Evolutionary conservation across 1,140 invertebrate genomes (phyloP), one percentile per base, ranked within the genome.

Genomic region (Anastatus disparis): DNA sequence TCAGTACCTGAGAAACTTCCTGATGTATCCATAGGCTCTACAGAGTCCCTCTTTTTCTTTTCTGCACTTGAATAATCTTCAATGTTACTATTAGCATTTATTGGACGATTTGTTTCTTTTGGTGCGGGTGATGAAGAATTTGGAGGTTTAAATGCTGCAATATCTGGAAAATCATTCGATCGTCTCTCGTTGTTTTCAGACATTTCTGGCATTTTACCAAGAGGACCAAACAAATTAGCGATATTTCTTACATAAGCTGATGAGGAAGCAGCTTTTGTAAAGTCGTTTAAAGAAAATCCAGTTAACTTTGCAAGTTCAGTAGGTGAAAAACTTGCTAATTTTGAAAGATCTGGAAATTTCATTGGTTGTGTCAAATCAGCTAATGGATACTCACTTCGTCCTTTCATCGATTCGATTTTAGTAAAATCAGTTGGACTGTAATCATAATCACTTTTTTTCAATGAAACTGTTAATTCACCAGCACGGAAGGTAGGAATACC

Each of bases 191-290:
- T 78, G 1, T 44, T 20, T 0, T 84, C 82, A 0, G 75, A 58
- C 0, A 71, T 70, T n/a, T 73, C 76, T 8, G 77, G 69, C 10
- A 75, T 42, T 73, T 84, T 84, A 3, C 75, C 77, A 6, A 83
- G 63, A 2, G 84, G 84, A 7, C 81, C 80, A 70, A 86, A 85
- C 7, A 86, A 69, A 73, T 83, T 86, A 0, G 85, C 83, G 3
- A 86, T 84, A 22, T 85, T 85, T 61, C 85, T 77, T 24, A 82
- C 81, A 38, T 86, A 86, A 2, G 83, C 76, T 0, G 80, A 81
- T 0, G 84, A 81, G 0, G 83, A 81, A 6, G 79, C 77, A 0
- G 82, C 78, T 68, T 85, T 84, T 3, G 82, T 81, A 55, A 85
- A 83, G 24, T 86, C 85, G 12, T 79, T 79, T 0, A 86, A 73